phyloP scores from a whole-genome alignment of 2,888 invertebrate species.

The Rhogogaster chlorosoma region DNA sequence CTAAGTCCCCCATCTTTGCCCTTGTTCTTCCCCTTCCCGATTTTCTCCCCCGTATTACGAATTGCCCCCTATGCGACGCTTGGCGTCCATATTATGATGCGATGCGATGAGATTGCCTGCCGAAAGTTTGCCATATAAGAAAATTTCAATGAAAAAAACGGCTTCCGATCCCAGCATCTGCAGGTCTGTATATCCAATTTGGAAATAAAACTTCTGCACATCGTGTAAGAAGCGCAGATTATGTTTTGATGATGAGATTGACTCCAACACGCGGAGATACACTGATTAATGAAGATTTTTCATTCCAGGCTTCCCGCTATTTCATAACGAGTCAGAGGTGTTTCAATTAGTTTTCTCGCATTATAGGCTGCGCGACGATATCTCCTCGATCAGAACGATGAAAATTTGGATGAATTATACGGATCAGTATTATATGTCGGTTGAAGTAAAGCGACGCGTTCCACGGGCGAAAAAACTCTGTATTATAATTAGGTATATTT shows the following conservation, averaged over 20 bases:
- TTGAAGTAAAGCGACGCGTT: not conserved
- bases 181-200: not conserved
- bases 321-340: not conserved
- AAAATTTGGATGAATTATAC: not conserved
- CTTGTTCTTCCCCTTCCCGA: conserved; percentile 56
- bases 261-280: not conserved
- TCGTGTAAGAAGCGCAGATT: not conserved
- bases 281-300: not conserved
- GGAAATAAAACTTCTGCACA: not conserved
- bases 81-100: conserved; percentile 35
- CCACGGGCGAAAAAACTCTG: not conserved
- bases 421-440: not conserved
- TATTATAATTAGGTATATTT: not conserved
- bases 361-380: not conserved
- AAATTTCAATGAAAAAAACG: not conserved
- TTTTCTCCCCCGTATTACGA: conserved; percentile 53
- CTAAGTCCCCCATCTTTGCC: conserved; percentile 56
- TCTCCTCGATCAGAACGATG: not conserved
- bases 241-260: not conserved
- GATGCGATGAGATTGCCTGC: conserved; percentile 9
- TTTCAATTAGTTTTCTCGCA: not conserved
- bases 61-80: conserved; percentile 52
- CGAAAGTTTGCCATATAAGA: not conserved
- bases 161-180: not conserved
- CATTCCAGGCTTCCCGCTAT: not conserved